A percentile compares a stretch with the other conserved stretches of the same genome.
phyloP scores from a whole-genome alignment of 2,113 vertebrate species.

The Melanerpes formicivorus region DNA sequence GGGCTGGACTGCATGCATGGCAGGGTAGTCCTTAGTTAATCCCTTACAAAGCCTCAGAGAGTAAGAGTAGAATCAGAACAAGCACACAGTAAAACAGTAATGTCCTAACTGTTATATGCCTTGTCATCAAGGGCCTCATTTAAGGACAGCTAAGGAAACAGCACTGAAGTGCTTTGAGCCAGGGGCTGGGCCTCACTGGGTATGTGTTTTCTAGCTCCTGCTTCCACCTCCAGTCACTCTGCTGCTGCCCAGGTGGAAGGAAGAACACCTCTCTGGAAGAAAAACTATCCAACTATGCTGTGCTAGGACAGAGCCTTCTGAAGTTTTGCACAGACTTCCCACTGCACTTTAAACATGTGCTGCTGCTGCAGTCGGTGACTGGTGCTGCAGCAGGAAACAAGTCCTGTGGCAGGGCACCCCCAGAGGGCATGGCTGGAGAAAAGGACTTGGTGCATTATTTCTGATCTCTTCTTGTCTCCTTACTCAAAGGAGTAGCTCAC shows the following conservation, averaged over 20 bases:
- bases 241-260: background rate
- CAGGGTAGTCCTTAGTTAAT: background rate
- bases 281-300: background rate
- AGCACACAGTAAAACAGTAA: background rate
- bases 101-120: background rate
- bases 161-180: background rate
- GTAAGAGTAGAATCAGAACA: background rate
- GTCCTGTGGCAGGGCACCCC: background rate
- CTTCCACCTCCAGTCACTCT: background rate
- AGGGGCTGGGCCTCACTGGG: background rate
- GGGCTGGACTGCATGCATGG: background rate
- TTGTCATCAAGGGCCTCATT: background rate
- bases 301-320: background rate
- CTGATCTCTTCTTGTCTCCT: background rate
- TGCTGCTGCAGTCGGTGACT: background rate
- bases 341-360: slow-evolving; percentile 40
- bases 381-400: background rate
- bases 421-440: background rate
- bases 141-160: background rate
- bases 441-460: background rate
- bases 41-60: background rate
- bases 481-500: background rate
- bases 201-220: background rate
- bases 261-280: background rate
- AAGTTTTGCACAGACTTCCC: slow-evolving; percentile 3